Base-by-base conservation (phyloP, 2,797 vertebrate genomes). In the Decapterus maruadsi region DNA sequence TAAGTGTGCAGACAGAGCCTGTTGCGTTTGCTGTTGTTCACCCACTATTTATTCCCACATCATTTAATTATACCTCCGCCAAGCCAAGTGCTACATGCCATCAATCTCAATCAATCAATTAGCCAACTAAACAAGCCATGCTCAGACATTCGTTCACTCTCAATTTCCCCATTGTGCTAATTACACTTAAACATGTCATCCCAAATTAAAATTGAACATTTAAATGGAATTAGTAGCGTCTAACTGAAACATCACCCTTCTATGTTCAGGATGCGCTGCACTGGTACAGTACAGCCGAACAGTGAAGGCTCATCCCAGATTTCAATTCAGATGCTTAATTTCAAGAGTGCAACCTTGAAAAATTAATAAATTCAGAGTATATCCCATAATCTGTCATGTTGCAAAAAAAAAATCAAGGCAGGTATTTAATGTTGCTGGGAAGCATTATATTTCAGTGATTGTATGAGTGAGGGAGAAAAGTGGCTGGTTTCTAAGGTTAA, bases 71-170 rank as follows among this genome's bases (percentile, higher is more conserved):
- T 72, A 90, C 90, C 88, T 91, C 86, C 87, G 84, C 84, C 80
- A 87, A 89, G 83, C 84, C 88, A 82, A 89, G 89, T 90, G 84
- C 89, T 88, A 87, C 90, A 91, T 90, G 87, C 89, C 89, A 94
- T 95, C 93, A 93, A 92, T 94, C 93, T 93, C 90, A 93, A 93
- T 95, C 92, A 92, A 93, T 92, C 92, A 91, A 93, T 95, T 94
- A 93, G 81, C 76, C 75, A 74, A 90, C 92, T 89, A 92, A 93
- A 93, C 91, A 93, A 93, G 89, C 90, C 88, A 87, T 85, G 90
- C 86, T 86, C 88, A 88, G 84, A 91, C 93, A 90, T 90, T 93
- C 87, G 81, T 88, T 93, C 87, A 78, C 86, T 92, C 90, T 89
- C 90, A 91, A 92, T 91, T 92, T 90, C 81, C 88, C 87, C 84